Conservation (phyloP, 2,888 invertebrate species). For the Scaptomyza tumidula region DNA sequence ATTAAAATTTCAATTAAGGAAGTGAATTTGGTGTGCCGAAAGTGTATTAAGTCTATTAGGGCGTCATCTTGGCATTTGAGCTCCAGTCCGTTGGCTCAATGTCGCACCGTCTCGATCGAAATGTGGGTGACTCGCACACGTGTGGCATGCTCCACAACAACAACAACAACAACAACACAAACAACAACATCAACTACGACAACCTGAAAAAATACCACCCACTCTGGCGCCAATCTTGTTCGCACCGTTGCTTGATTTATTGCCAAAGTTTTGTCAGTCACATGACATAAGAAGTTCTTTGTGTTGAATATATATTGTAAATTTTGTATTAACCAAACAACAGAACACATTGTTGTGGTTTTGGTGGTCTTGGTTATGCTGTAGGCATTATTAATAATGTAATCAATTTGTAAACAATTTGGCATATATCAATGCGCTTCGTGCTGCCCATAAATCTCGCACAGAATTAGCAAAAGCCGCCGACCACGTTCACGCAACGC, state of each 20-base stretch:
- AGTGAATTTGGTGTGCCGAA: conserved; percentile 79
- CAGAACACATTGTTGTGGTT: conserved; percentile 29
- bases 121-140: conserved; percentile 28
- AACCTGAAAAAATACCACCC: conserved; percentile 2
- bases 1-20: conserved; percentile 81
- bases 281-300: conserved; percentile 76
- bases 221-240: conserved; percentile 15
- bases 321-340: conserved; percentile 55
- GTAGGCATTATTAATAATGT: conserved; percentile 77
- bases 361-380: conserved; percentile 8
- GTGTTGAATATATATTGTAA: conserved; percentile 64
- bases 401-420: conserved; percentile 79
- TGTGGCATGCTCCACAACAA: conserved; percentile 16
- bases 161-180: not conserved
- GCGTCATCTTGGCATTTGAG: conserved; percentile 75
- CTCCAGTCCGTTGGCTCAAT: conserved; percentile 30
- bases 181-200: not conserved
- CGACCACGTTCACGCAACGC: conserved; percentile 47
- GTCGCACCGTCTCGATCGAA: conserved; percentile 31
- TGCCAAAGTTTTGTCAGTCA: conserved; percentile 76
- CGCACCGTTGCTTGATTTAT: conserved; percentile 73
- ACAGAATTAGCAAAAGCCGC: conserved; percentile 63
- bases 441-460: conserved; percentile 73
- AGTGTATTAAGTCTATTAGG: conserved; percentile 78
- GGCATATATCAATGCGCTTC: conserved; percentile 77